Evolutionary conservation across 2,113 vertebrate species (phyloP), one percentile per base, ranked within the genome.

Genomic region (Trematomus loennbergii): DNA sequence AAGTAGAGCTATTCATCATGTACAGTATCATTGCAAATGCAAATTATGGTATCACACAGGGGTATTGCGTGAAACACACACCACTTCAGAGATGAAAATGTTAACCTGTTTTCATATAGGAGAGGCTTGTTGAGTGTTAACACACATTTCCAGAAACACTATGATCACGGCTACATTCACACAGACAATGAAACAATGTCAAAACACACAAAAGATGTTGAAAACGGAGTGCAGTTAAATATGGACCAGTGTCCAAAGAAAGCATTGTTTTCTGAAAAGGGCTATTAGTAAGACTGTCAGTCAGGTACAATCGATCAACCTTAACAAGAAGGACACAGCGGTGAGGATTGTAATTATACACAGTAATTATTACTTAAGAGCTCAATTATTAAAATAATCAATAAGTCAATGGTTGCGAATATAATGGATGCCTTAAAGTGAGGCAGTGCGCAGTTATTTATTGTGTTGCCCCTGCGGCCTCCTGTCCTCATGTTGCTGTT

Each of bases 321-420:
- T n/a, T 13, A 13, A 54, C 2, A 2, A n/a, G 29, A 25, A 55
- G 22, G 17, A 53, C 15, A 0, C 33, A 33, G 40, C 18, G 12
- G 3, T 63, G 59, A 54, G 25, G 33, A 20, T 33, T 49, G 12
- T 25, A 73, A 40, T 62, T 52, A 62, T 22, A n/a, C 36, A 13
- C 15, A 53, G n/a, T 29, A 53, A 53, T 53, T 53, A 62, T 22
- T 53, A 75, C 40, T 20, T 64, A 48, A 46, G 22, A 64, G 22
- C 25, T 58, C 53, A 75, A 49, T 75, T 57, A 65, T 49, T 12
- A 57, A 58, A 60, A 46, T 5, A 61, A 54, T 13, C 3, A 2
- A 40, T 43, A 49, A 72, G 72, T 65, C 36, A 59, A 65, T 55
- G 48, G 33, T 70, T 62, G 70, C 12, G 9, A 69, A 3, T 69